phyloP scores from a whole-genome alignment of 2,113 vertebrate species.

The Seriola dumerili region DNA sequence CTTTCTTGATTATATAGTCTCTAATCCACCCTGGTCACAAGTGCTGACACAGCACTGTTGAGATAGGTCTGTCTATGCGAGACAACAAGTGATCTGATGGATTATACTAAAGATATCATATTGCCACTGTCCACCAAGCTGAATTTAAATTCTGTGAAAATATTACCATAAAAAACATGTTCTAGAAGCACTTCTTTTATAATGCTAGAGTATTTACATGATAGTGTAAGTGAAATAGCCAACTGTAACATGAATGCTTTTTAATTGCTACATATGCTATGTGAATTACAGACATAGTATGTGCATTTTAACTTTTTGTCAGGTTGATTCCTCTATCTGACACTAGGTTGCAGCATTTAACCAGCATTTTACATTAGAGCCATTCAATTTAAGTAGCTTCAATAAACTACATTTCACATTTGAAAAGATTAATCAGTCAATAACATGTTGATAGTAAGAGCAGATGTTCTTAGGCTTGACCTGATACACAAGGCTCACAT shows the following conservation, averaged over 20 bases:
- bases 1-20: too few relatives aligned
- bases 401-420: background rate
- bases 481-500: background rate
- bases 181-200: too few relatives aligned
- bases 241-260: background rate
- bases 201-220: background rate
- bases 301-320: background rate
- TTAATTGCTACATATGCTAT: background rate
- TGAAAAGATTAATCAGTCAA: background rate
- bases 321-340: slow-evolving; percentile 4
- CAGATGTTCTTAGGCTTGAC: background rate
- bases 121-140: too few relatives aligned
- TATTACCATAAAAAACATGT: background rate
- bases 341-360: slow-evolving; percentile 41
- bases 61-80: too few relatives aligned
- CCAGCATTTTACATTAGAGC: background rate
- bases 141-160: background rate
- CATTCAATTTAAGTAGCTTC: background rate
- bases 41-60: too few relatives aligned
- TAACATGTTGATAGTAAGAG: background rate
- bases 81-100: too few relatives aligned
- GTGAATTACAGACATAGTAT: background rate
- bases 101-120: too few relatives aligned
- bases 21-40: too few relatives aligned
- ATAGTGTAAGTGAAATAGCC: background rate